These are phyloP conservation scores for Phaenicophaeus curvirostris DNA, from an alignment of 2,797 vertebrate genomes.

Conservation along the genomic window DNA sequence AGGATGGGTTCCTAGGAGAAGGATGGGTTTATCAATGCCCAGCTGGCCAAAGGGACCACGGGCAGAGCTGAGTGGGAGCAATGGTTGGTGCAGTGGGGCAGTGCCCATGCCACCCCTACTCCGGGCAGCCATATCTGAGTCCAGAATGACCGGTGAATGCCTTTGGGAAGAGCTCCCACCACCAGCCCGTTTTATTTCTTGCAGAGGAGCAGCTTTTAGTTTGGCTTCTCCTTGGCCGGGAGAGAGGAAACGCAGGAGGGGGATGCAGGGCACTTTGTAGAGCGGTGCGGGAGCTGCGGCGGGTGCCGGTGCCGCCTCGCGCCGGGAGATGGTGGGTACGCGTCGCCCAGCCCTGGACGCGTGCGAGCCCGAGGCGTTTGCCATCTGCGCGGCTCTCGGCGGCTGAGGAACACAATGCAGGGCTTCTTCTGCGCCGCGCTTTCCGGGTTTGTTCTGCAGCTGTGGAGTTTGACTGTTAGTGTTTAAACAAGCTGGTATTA, in stretches of 20 bases:
- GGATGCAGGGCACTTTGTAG: background rate
- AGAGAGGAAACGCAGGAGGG: background rate
- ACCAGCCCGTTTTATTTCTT: background rate
- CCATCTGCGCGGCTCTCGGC: conserved; percentile 67
- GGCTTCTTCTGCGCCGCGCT: conserved; percentile 77
- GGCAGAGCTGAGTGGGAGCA: background rate
- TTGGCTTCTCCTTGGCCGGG: background rate
- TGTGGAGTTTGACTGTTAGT: conserved; percentile 80
- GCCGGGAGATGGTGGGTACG: background rate
- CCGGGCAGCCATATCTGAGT: background rate
- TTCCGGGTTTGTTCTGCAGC: conserved; percentile 83
- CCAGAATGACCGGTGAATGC: background rate
- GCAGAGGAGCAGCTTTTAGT: background rate
- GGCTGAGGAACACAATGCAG: conserved; percentile 73
- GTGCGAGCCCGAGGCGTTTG: conserved; percentile 48
- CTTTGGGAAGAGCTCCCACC: background rate
- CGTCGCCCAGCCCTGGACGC: background rate
- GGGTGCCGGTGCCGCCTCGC: background rate
- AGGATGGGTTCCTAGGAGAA: background rate
- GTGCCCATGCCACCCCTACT: background rate
- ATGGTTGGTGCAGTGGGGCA: background rate
- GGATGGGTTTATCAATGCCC: background rate
- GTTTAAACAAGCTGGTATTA: conserved; percentile 86
- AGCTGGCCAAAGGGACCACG: rapidly evolving
- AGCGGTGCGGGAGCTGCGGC: background rate